Conservation (phyloP, 2,888 invertebrate genomes). For the Andrena bucephala region DNA sequence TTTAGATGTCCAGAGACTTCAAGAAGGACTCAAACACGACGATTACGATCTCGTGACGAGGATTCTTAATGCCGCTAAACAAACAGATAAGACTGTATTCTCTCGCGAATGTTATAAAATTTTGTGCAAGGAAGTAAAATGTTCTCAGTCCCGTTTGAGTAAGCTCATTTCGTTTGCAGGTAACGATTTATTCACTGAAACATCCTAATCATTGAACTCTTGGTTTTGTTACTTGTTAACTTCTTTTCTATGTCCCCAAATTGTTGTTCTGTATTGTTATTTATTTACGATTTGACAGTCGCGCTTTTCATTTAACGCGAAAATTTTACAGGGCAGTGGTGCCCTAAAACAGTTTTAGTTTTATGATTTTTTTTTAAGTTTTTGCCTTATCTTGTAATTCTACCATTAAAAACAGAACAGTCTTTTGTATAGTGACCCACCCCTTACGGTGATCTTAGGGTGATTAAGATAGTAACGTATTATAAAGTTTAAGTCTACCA, state of each 20-base stretch:
- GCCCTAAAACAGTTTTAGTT: neutral
- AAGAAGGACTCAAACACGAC: constrained; percentile 66
- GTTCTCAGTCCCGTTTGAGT: constrained; percentile 67
- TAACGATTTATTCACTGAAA: constrained; percentile 61
- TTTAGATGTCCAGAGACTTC: constrained; percentile 63
- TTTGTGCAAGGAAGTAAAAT: constrained; percentile 71
- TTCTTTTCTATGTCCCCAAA: neutral
- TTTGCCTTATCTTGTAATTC: neutral
- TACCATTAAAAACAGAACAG: too few relatives aligned
- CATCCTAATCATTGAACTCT: neutral
- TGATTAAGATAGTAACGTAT: neutral
- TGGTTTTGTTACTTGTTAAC: neutral
- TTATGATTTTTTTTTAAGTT: neutral
- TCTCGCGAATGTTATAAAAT: constrained; percentile 72
- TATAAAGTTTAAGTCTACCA: neutral
- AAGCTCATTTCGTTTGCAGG: constrained; percentile 75
- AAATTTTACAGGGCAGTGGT: neutral
- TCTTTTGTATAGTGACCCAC: too few relatives aligned
- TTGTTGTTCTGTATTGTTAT: neutral
- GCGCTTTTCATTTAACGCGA: neutral
- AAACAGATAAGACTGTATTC: constrained; percentile 53
- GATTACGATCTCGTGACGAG: constrained; percentile 74
- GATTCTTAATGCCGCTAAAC: constrained; percentile 54
- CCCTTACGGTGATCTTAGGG: too few relatives aligned
- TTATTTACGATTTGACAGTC: neutral